Evolutionary conservation across 2,113 vertebrate genomes (phyloP).

Genomic region (Phyllostomus hastatus): DNA sequence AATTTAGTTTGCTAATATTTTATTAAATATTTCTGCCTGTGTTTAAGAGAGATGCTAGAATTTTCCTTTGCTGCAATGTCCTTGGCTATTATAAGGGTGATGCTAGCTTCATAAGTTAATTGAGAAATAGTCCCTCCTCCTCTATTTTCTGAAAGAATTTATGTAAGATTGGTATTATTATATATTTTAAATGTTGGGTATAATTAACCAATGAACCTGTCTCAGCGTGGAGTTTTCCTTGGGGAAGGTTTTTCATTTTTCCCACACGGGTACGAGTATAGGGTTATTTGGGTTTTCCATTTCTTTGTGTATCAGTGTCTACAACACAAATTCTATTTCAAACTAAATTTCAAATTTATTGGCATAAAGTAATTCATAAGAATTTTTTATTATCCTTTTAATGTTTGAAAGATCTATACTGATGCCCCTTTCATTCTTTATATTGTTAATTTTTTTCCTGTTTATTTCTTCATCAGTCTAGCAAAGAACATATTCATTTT

Average conservation of each 20-base stretch:
- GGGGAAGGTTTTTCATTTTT: not conserved
- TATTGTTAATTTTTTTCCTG: constrained; percentile 16
- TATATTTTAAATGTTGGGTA: not conserved
- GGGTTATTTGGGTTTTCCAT: not conserved
- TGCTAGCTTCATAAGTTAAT: not conserved
- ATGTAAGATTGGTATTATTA: not conserved
- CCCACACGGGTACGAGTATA: not conserved
- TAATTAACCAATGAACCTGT: not conserved
- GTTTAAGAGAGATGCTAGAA: not conserved
- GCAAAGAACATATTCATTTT: not conserved
- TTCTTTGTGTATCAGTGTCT: not conserved
- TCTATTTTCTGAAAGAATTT: not conserved
- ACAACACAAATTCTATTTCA: not conserved
- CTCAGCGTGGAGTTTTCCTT: not conserved
- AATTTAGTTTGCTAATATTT: constrained; percentile 1
- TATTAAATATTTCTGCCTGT: not conserved
- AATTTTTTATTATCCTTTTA: not conserved
- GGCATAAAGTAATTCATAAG: not conserved
- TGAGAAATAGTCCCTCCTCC: not conserved
- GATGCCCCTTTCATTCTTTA: not conserved
- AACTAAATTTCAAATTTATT: not conserved
- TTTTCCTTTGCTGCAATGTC: not conserved
- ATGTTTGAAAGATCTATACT: not conserved
- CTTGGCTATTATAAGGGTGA: not conserved
- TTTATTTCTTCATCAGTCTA: not conserved